phyloP scores from a whole-genome alignment of 2,888 invertebrate species.

The Trissoscelio sp. region DNA sequence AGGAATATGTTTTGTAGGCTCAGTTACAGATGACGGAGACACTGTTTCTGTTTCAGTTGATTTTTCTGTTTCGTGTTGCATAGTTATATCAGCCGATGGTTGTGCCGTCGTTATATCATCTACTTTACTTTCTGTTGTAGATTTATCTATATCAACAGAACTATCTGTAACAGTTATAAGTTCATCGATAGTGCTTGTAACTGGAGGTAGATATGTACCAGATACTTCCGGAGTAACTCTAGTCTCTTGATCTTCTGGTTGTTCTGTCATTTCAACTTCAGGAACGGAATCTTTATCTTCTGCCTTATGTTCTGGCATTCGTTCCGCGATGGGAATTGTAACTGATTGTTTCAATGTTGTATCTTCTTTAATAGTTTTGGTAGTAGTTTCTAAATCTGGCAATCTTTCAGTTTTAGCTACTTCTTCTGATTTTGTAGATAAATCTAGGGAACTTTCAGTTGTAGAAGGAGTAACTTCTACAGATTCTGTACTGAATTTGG shows the following conservation, averaged over 20 bases:
- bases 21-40: conserved; percentile 31
- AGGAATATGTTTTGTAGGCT: conserved; percentile 34
- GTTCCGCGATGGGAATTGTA: conserved; percentile 75
- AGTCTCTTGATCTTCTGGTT: conserved; percentile 37
- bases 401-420: conserved; percentile 21
- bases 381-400: conserved; percentile 42
- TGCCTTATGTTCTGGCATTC: conserved; percentile 76
- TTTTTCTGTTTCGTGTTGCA: conserved; percentile 61
- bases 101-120: conserved; percentile 58
- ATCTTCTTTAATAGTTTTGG: conserved; percentile 35
- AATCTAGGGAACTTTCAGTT: conserved; percentile 23
- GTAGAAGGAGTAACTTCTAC: conserved; percentile 25
- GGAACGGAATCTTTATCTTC: conserved; percentile 77
- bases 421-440: conserved; percentile 24
- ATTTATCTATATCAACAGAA: no score
- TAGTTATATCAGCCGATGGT: conserved; percentile 55
- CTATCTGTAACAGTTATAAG: conserved; percentile 18
- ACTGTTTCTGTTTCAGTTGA: conserved; percentile 54
- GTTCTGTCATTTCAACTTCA: conserved; percentile 52
- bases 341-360: conserved; percentile 73
- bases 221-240: conserved; percentile 42
- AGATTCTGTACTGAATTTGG: conserved; percentile 42
- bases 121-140: conserved; percentile 32
- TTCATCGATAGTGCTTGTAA: conserved; percentile 46
- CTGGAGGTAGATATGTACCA: conserved; percentile 51